Evolutionary conservation across 2,888 invertebrate genomes (phyloP), one percentile per base, ranked within the genome.

Genomic region (Melinaea menophilus): DNA sequence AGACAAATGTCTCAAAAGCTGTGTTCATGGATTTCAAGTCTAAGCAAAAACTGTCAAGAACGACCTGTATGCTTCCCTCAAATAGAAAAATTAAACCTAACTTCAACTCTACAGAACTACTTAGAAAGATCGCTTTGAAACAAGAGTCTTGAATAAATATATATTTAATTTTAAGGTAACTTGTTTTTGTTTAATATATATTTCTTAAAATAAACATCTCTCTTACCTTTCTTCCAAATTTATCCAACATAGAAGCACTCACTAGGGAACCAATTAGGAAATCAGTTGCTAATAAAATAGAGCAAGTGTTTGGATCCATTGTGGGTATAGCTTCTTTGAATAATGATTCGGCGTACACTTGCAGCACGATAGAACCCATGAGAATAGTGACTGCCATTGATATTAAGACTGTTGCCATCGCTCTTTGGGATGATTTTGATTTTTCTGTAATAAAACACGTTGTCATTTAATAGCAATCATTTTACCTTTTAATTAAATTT

Each of bases 261-360:
- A 84, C 63, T 0, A 81, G 35, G 37, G 85, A 81, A 1, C 85
- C 81, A 1, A 80, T 55, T 31, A 88, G 58, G 33, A 84, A 83
- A 58, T 81, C 82, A 0, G 88, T 47, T 0, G 88, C 89, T 46
- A 90, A 65, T 7, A 84, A 72, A 58, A 90, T 84, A 2, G 89
- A 84, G 56, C 87, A 88, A 58, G 80, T 76, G 66, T 85, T 89
- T 0, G 89, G 74, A 4, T 85, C 78, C 80, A 90, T 80, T 0
- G 84, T 79, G 0, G 90, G 89, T 0, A 86, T 80, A 0, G 89
- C 88, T 56, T 86, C 84, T 54, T 78, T 80, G 73, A 90, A 88
- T 5, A 90, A 73, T 0, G 86, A 82, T 64, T 89, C 89, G 0
- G 90, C 89, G 62, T 87, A 90, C 1, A 89, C 85, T 67, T 89